phyloP scores from a whole-genome alignment of 2,888 invertebrate species.

The Encarsia formosa region DNA sequence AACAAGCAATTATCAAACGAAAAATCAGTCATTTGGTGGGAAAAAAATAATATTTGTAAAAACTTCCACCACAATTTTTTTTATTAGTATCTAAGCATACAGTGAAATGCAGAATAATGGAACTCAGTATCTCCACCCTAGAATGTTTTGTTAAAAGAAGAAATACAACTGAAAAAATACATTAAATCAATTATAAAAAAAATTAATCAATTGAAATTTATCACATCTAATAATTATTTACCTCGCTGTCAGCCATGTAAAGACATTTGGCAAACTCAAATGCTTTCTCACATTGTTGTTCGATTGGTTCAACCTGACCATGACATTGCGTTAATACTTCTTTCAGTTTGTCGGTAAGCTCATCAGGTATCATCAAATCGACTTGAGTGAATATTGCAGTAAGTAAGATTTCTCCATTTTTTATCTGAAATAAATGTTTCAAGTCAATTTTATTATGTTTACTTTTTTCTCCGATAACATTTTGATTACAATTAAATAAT shows the following conservation, averaged over 20 bases:
- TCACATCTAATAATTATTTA: conserved; percentile 14
- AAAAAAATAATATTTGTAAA: too few species aligned
- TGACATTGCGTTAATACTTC: conserved; percentile 26
- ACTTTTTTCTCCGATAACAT: conserved; percentile 40
- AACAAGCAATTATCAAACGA: too few species aligned
- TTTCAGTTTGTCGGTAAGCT: conserved; percentile 29
- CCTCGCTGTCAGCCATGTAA: conserved; percentile 31
- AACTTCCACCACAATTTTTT: too few species aligned
- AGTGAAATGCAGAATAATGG: too few species aligned
- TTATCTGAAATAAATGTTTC: conserved; percentile 43
- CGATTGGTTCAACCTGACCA: conserved; percentile 24
- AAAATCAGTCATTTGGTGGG: too few species aligned
- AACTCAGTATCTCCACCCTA: too few species aligned
- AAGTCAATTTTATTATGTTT: conserved; percentile 27
- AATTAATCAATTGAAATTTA: background rate
- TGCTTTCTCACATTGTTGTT: conserved; percentile 32
- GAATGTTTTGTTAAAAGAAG: too few species aligned
- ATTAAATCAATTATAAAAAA: background rate
- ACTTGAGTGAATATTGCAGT: conserved; percentile 55
- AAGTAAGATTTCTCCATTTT: conserved; percentile 54
- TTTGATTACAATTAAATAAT: conserved; percentile 24
- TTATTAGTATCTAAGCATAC: too few species aligned
- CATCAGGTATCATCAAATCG: conserved; percentile 32
- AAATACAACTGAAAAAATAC: background rate
- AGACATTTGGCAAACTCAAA: conserved; percentile 35